These are phyloP conservation scores for Anolis apletophallus DNA, from an alignment of 2,797 vertebrate species.

Conservation along the genomic window DNA sequence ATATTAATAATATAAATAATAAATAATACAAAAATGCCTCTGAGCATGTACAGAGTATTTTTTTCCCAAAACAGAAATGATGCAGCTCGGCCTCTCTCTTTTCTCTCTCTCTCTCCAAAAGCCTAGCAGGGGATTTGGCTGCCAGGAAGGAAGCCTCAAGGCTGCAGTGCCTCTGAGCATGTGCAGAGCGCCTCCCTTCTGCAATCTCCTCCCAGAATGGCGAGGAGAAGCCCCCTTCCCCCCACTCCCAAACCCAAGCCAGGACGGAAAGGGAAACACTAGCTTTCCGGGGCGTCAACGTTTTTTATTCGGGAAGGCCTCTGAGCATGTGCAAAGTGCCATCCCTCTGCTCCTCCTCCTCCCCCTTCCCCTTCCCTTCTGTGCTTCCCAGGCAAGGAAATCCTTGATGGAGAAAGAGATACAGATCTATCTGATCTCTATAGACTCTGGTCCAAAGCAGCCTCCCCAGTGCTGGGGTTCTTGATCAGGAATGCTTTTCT, in stretches of 20 bases:
- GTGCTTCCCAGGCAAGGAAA: neutral
- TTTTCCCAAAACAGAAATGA: neutral
- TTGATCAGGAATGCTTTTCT: slow-evolving; percentile 8
- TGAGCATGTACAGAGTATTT: slow-evolving; percentile 6
- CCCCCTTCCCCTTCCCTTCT: neutral
- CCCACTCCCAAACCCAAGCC: neutral
- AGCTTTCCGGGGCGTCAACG: neutral
- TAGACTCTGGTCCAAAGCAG: neutral
- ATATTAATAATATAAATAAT: neutral
- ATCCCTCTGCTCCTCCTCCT: neutral
- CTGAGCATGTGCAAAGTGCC: slow-evolving; percentile 45
- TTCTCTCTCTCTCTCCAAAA: neutral
- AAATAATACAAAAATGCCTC: neutral
- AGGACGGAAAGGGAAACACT: neutral
- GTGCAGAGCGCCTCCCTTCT: slow-evolving; percentile 15
- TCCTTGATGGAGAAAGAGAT: neutral
- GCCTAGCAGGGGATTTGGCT: neutral
- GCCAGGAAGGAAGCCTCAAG: neutral
- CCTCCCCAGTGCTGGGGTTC: neutral
- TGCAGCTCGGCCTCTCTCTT: neutral
- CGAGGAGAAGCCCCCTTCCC: no score
- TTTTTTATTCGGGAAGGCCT: neutral
- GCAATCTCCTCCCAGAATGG: neutral
- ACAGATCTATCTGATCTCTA: no score
- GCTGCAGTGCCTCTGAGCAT: slow-evolving; percentile 20